These are phyloP conservation scores for Drosophila maculinotata DNA, from an alignment of 2,888 invertebrate genomes.

Conservation along the genomic window DNA sequence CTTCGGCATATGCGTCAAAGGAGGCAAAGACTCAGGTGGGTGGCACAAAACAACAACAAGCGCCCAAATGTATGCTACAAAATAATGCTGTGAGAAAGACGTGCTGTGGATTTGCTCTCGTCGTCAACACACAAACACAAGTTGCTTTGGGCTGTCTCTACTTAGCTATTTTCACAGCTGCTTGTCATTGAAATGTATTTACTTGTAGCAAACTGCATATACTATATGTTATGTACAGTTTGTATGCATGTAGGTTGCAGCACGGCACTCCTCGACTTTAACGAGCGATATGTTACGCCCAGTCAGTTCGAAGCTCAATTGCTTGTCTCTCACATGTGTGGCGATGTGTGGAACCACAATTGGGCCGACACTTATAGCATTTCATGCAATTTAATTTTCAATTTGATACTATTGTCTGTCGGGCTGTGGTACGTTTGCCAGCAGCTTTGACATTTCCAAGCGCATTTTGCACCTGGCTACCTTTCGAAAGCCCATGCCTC, in stretches of 20 bases:
- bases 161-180: slow-evolving; percentile 1
- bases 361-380: slow-evolving; percentile 23
- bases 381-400: slow-evolving; percentile 74
- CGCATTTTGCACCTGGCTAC: slow-evolving; percentile 72
- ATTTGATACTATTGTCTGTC: slow-evolving; percentile 64
- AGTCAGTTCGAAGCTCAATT: slow-evolving; percentile 40
- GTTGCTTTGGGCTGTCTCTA: not conserved
- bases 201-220: not conserved
- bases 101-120: not conserved
- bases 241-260: slow-evolving; percentile 1
- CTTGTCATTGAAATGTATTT: not conserved
- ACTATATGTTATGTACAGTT: not conserved
- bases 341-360: slow-evolving; percentile 33
- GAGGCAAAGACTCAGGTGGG: slow-evolving; percentile 94
- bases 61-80: slow-evolving; percentile 10
- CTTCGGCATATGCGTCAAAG: slow-evolving; percentile 96
- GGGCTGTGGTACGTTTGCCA: slow-evolving; percentile 35
- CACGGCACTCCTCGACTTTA: no score
- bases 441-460: slow-evolving; percentile 76
- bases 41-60: not conserved
- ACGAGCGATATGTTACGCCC: slow-evolving; percentile 45
- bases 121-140: slow-evolving; percentile 7
- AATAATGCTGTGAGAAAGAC: not conserved
- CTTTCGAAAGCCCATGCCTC: slow-evolving; percentile 5
- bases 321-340: slow-evolving; percentile 26